Evolutionary conservation across 2,888 invertebrate species (phyloP).

Genomic region (Lomographa bimaculata): DNA sequence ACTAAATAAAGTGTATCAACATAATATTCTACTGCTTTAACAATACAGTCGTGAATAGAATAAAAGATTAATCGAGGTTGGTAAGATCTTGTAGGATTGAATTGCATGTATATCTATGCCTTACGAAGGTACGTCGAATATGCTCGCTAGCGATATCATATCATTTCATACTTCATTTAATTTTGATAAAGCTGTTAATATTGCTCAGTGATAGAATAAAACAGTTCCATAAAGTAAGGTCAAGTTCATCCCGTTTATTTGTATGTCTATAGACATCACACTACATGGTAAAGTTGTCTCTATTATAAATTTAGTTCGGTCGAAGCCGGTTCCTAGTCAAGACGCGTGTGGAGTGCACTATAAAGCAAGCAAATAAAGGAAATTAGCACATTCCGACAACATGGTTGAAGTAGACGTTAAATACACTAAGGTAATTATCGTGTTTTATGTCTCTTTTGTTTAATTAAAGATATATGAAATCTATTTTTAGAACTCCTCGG

Average conservation of each 20-base stretch:
- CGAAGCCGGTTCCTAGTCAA: slow-evolving; percentile 30
- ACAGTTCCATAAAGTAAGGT: no score
- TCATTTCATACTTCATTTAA: slow-evolving; percentile 3
- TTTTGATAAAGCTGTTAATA: slow-evolving; percentile 5
- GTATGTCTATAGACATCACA: no score
- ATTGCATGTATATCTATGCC: no score
- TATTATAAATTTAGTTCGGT: slow-evolving; percentile 35
- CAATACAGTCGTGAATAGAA: no score
- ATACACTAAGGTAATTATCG: slow-evolving; percentile 73
- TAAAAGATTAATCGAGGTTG: no score
- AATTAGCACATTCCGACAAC: slow-evolving; percentile 33
- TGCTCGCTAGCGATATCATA: neutral
- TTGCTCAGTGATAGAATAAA: no score
- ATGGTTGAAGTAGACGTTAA: slow-evolving; percentile 80
- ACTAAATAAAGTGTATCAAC: no score
- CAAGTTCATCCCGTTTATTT: no score
- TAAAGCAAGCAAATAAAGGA: neutral
- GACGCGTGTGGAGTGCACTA: slow-evolving; percentile 22
- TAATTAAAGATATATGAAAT: neutral
- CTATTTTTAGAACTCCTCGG: slow-evolving; percentile 1
- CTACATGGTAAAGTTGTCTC: slow-evolving; percentile 22
- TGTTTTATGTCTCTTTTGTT: neutral
- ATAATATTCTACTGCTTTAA: no score
- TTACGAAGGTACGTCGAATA: no score
- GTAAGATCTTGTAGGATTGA: no score